Percentiles rank a stretch among this genome's conserved stretches.
These are phyloP conservation scores for Centropyge bicolor DNA, from an alignment of 2,797 vertebrate species.

Conservation along the genomic window DNA sequence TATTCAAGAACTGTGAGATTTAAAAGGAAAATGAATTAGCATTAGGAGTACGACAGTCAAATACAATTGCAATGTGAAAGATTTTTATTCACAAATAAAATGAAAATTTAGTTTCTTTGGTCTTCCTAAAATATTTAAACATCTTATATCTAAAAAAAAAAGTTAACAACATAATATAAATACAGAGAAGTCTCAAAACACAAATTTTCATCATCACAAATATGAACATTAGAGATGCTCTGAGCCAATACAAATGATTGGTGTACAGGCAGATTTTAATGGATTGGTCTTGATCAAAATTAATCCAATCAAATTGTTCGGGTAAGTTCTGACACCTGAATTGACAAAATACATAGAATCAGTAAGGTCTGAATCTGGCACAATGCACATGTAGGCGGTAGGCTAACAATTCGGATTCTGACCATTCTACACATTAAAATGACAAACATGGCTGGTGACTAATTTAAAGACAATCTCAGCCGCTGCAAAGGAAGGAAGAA, in stretches of 20 bases:
- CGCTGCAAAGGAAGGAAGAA: no score
- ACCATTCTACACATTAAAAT: no score
- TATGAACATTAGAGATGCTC: neutral
- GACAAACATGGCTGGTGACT: no score
- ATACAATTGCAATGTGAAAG: neutral
- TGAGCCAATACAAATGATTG: neutral
- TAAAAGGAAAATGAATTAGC: slow-evolving; percentile 6
- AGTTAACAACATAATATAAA: neutral
- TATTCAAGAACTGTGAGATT: slow-evolving; percentile 41
- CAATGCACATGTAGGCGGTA: no score
- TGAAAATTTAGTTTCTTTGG: neutral
- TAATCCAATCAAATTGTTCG: neutral
- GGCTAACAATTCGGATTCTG: no score
- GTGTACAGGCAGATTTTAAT: neutral
- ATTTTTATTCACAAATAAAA: neutral
- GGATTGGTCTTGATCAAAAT: neutral
- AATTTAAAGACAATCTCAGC: no score
- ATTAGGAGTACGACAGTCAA: neutral
- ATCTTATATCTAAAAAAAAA: no score
- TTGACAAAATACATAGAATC: no score
- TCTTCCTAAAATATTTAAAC: no score
- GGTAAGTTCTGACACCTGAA: no score
- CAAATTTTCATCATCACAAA: neutral
- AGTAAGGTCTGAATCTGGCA: no score
- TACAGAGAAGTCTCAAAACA: neutral